phyloP scores from a whole-genome alignment of 2,888 invertebrate genomes.

The Calliopum simillimum region DNA sequence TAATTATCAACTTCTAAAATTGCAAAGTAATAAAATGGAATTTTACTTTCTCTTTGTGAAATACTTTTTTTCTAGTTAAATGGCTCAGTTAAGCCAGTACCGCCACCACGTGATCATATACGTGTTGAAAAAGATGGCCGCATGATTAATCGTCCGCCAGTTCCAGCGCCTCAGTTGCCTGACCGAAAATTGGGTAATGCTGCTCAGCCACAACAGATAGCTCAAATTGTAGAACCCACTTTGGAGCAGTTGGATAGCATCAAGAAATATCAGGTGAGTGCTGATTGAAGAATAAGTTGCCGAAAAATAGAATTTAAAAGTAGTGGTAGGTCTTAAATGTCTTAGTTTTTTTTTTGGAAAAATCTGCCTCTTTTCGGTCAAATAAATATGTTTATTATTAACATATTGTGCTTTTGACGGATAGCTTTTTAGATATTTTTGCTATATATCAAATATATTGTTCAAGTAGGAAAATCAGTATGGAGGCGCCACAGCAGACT shows the following conservation, averaged over 20 bases:
- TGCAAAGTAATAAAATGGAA: constrained; percentile 3
- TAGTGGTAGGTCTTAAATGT: too few relatives aligned
- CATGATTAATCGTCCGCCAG: constrained; percentile 72
- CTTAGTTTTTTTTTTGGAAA: too few relatives aligned
- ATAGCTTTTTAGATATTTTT: too few relatives aligned
- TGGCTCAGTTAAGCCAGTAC: constrained; percentile 66
- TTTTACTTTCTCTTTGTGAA: constrained; percentile 13
- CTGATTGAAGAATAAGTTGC: neutral
- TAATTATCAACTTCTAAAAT: neutral
- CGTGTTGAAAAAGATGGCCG: constrained; percentile 74
- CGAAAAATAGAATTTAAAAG: neutral
- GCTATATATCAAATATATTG: too few relatives aligned
- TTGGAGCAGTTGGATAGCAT: constrained; percentile 92
- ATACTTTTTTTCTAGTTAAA: constrained; percentile 57
- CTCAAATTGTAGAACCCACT: constrained; percentile 74
- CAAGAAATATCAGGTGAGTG: constrained; percentile 88
- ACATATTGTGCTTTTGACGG: too few relatives aligned
- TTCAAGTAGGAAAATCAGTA: too few relatives aligned
- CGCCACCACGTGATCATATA: constrained; percentile 75
- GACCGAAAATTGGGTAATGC: constrained; percentile 71
- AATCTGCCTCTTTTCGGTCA: too few relatives aligned
- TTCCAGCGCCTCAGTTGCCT: constrained; percentile 69
- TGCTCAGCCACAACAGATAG: constrained; percentile 65
- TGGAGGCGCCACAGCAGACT: too few relatives aligned
- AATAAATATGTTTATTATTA: too few relatives aligned